Base-by-base conservation (phyloP, 2,797 vertebrate genomes). In the Xerus rutilus region DNA sequence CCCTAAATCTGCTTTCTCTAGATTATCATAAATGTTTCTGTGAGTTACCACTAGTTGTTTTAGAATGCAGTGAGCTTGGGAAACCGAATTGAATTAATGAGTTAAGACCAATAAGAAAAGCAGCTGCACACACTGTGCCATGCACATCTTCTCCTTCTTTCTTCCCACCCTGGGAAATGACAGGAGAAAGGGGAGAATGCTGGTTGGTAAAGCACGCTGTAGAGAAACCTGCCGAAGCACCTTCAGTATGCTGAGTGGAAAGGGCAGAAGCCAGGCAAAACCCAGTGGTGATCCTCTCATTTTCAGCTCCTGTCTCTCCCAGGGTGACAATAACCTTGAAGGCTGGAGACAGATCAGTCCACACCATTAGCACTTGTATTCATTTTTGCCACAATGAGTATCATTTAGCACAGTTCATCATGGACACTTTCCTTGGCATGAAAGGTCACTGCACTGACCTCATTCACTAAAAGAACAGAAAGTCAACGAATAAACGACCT, bases 361-460 rank as follows among this genome's bases (percentile, higher is more conserved):
- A 17, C 5, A 17, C 10, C 30, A 1, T 1, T 3, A 17, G 3
- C 13, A 11, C 6, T 25, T 15, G 28, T 5, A 7, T 0, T 11
- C n/a, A 28, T 10, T 39, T 47, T 0, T 28, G 32, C 12, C 65
- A 39, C 15, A 23, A 64, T 45, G 43, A 47, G 43, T 65, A 32
- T 52, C 9, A 18, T 20, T 52, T 17, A 54, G 13, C 28, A 17
- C 28, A 10, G 18, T 12, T 78, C 30, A 21, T 21, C 11, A 4
- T 39, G 57, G 74, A 35, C 15, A 11, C 52, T 74, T 25, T 43
- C 17, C 20, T n/a, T 30, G 45, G 25, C 54, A 7, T 20, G 18
- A 5, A 54, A 54, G 18, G 18, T 54, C 54, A 54, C 5, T 20
- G 17, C 54, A 7, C 7, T 20, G 54, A 54, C 17, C 54, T 54